These are phyloP conservation scores for Chiroxiphia lanceolata DNA, from an alignment of 2,797 vertebrate species.

Conservation along the genomic window DNA sequence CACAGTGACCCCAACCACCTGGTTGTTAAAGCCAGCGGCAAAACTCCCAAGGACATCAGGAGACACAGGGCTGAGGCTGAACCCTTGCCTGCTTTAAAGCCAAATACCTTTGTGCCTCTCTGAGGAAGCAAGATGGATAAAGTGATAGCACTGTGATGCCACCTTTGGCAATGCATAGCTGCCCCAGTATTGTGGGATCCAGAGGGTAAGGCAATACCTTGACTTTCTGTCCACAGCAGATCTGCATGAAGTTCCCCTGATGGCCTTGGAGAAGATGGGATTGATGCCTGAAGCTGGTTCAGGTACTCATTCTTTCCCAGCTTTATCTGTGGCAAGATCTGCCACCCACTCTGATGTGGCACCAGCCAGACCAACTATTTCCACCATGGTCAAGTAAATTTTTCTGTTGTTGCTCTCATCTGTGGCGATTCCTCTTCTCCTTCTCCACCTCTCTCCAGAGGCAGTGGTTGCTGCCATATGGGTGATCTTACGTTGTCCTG, in stretches of 20 bases:
- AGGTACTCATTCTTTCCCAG: not conserved
- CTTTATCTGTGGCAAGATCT: not conserved
- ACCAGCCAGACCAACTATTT: not conserved
- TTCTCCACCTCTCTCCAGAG: not conserved
- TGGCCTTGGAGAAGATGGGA: not conserved
- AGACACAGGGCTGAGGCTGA: not conserved
- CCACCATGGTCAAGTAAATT: not conserved
- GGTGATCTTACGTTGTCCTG: not conserved
- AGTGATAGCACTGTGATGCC: not conserved
- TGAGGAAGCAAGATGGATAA: not conserved
- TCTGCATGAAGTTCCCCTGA: not conserved
- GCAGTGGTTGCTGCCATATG: accelerated
- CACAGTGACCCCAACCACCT: not conserved
- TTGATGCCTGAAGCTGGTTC: not conserved
- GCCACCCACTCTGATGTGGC: not conserved
- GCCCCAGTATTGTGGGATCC: accelerated
- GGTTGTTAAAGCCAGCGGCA: not conserved
- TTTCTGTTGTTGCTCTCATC: not conserved
- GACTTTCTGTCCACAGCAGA: not conserved
- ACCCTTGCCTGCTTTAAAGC: not conserved
- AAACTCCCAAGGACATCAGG: not conserved
- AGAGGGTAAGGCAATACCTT: not conserved
- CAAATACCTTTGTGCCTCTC: not conserved
- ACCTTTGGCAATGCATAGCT: accelerated
- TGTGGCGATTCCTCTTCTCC: not conserved